phyloP scores from a whole-genome alignment of 2,113 vertebrate genomes.

The Stictonetta naevosa region DNA sequence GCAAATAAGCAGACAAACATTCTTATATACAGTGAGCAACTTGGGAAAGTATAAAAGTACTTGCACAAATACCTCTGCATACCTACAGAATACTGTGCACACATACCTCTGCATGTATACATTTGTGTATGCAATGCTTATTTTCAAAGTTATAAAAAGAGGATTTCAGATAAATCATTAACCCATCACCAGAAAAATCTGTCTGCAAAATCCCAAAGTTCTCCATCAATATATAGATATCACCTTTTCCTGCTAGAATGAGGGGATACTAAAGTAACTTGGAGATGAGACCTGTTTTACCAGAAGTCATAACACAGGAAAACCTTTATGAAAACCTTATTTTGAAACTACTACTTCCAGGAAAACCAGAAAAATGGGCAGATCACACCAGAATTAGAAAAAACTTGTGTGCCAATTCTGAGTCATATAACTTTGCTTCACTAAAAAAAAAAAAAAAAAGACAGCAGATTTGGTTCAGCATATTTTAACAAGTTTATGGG shows the following conservation, averaged over 20 bases:
- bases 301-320: background rate
- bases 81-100: background rate
- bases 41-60: background rate
- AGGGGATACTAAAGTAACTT: background rate
- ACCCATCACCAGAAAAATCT: background rate
- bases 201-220: background rate
- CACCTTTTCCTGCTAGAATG: background rate
- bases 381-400: constrained; percentile 22
- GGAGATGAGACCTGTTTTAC: background rate
- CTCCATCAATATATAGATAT: background rate
- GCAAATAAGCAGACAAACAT: background rate
- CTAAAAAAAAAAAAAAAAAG: constrained; percentile 20
- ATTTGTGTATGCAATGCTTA: background rate
- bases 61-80: background rate
- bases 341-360: background rate
- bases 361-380: background rate
- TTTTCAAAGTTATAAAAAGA: background rate
- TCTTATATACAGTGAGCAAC: background rate
- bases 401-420: background rate
- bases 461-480: constrained; percentile 20
- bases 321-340: background rate
- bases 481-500: constrained; percentile 40
- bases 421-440: constrained; percentile 1
- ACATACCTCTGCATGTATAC: too few relatives aligned
- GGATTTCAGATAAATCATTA: background rate